These are phyloP conservation scores for Drosophila trichaetosa DNA, from an alignment of 2,888 invertebrate genomes.

Conservation along the genomic window DNA sequence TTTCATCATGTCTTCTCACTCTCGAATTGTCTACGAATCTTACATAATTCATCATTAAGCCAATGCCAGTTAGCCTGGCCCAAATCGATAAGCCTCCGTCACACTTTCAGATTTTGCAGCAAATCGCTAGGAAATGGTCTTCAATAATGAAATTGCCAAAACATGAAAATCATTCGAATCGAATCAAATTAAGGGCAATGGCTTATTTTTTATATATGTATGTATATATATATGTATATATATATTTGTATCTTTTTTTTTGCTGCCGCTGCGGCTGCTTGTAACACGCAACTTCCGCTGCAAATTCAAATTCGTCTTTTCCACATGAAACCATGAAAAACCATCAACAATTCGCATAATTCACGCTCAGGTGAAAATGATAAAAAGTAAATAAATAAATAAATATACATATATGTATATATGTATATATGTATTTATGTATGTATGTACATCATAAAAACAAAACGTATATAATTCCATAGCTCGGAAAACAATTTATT, in stretches of 20 bases:
- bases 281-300: conserved; percentile 73
- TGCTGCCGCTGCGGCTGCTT: background rate
- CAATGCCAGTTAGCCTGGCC: conserved; percentile 34
- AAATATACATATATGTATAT: background rate
- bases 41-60: conserved; percentile 24
- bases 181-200: conserved; percentile 70
- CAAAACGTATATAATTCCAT: conserved; percentile 65
- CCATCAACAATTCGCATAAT: conserved; percentile 11
- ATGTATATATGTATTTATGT: background rate
- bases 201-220: conserved; percentile 35
- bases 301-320: conserved; percentile 77
- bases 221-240: background rate
- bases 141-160: conserved; percentile 30
- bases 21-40: conserved; percentile 8
- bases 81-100: conserved; percentile 43
- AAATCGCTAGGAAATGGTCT: conserved; percentile 49
- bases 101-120: conserved; percentile 1
- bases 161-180: conserved; percentile 52
- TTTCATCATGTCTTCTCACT: background rate
- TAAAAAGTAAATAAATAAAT: conserved; percentile 2
- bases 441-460: conserved; percentile 24
- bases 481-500: conserved; percentile 55
- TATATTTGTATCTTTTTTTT: conserved; percentile 15
- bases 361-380: conserved; percentile 64
- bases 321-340: conserved; percentile 49